Conservation (phyloP, 92 coral and sea anemone genomes). For the Zoanthus gigantus region DNA sequence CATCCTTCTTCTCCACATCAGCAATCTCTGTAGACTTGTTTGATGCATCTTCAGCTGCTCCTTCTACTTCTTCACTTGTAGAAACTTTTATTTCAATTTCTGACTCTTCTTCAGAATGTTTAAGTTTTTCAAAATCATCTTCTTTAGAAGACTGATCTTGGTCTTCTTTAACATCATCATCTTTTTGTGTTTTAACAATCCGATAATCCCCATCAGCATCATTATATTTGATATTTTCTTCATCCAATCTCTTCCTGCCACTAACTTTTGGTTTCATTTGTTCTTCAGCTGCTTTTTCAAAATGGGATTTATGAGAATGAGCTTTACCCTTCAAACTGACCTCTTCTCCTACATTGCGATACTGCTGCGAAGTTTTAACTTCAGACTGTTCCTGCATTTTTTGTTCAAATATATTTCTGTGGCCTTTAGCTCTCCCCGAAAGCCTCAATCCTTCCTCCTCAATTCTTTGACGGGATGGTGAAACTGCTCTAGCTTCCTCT, state of each 20-base stretch:
- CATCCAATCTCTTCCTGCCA: constrained; percentile 44
- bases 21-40: background rate
- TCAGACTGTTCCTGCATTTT: constrained; percentile 68
- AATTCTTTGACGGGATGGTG: constrained; percentile 49
- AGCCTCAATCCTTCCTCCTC: constrained; percentile 55
- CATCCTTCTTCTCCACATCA: constrained; percentile 8
- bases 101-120: constrained; percentile 19
- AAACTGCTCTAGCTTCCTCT: constrained; percentile 74
- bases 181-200: constrained; percentile 8
- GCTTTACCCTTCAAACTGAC: constrained; percentile 62
- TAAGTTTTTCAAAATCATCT: constrained; percentile 37
- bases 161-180: background rate
- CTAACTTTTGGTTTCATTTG: constrained; percentile 49
- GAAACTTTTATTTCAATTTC: constrained; percentile 42
- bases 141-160: background rate
- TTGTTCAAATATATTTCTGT: constrained; percentile 75
- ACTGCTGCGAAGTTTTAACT: constrained; percentile 59
- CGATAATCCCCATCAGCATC: constrained; percentile 26
- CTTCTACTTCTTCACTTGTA: constrained; percentile 52
- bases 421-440: constrained; percentile 66
- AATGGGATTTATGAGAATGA: constrained; percentile 56
- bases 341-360: constrained; percentile 51
- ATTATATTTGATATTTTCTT: constrained; percentile 39
- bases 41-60: constrained; percentile 24
- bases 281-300: constrained; percentile 68